phyloP scores from a whole-genome alignment of 1,140 invertebrate genomes.

The Drosophila ercepeae region DNA sequence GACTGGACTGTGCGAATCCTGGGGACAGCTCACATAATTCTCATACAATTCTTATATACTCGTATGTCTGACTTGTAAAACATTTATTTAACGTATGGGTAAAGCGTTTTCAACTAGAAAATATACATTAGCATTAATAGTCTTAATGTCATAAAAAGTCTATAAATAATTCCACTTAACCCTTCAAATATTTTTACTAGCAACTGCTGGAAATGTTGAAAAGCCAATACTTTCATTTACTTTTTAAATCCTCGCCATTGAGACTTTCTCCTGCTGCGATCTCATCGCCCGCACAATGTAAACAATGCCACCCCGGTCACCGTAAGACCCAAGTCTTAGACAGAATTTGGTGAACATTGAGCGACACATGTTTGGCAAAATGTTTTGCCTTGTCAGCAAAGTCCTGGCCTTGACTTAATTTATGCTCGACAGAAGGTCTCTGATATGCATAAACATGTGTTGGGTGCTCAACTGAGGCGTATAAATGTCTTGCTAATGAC shows the following conservation, averaged over 20 bases:
- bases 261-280: slow-evolving; percentile 1
- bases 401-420: slow-evolving; percentile 53
- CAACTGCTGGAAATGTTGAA: too few species aligned
- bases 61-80: background rate
- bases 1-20: background rate
- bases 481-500: slow-evolving; percentile 62
- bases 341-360: slow-evolving; percentile 20
- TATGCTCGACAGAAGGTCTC: slow-evolving; percentile 47
- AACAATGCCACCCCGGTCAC: background rate
- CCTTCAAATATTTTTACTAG: background rate
- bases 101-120: background rate
- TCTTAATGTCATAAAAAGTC: too few species aligned
- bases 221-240: too few species aligned
- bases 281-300: background rate
- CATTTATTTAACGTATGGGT: slow-evolving; percentile 6
- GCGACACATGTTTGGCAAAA: slow-evolving; percentile 44
- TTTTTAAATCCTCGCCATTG: background rate
- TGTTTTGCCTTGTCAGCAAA: slow-evolving; percentile 49
- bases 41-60: background rate
- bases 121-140: too few species aligned
- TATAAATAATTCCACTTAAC: too few species aligned
- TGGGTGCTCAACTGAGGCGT: slow-evolving; percentile 33
- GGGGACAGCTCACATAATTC: background rate
- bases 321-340: slow-evolving; percentile 1
- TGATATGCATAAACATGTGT: slow-evolving; percentile 49